Evolutionary conservation across 2,888 invertebrate species (phyloP), one percentile per base, ranked within the genome.

Genomic region (Drosophila birchii): DNA sequence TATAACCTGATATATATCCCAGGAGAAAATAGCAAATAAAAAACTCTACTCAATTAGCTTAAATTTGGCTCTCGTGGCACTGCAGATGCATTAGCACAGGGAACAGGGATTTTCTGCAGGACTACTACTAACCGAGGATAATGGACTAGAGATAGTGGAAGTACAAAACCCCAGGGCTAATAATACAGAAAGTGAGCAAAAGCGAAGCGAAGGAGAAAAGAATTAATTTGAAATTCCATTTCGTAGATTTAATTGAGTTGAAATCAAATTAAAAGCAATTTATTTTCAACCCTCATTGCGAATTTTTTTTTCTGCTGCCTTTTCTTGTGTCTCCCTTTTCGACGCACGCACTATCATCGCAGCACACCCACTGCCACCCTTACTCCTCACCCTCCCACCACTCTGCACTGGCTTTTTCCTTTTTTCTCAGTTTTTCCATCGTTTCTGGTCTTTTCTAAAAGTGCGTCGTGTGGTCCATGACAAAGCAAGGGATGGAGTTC

Each of bases 221-320:
- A 90, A 84, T 88, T 89, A 90, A 91, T 92, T 92, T 86, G 85
- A 90, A 92, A 92, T 91, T 92, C 89, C 90, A 92, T 92, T 92
- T 91, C 89, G 86, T 85, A 81, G 84, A 91, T 91, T 92, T 92
- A 92, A 92, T 92, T 92, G 91, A 92, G 92, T 91, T 91, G 91
- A 92, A 92, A 92, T 92, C 91, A 90, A 92, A 92, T 92, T 92
- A 92, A 92, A 92, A 90, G 90, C 88, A 90, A 91, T 91, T 90
- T 89, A 90, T 90, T 91, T 90, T 80, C 89, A 90, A 91, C 91
- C 92, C 91, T 85, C 87, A 81, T 80, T 86, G 87, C 86, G 77
- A 86, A 80, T 81, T 88, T 83, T 82, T 83, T 73, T 56, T 41
- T 72, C 26, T 34, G 39, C 5, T 53, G 56, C 62, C 58, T 67